These are phyloP conservation scores for Typhlichthys subterraneus DNA, from an alignment of 2,797 vertebrate species.

Conservation along the genomic window DNA sequence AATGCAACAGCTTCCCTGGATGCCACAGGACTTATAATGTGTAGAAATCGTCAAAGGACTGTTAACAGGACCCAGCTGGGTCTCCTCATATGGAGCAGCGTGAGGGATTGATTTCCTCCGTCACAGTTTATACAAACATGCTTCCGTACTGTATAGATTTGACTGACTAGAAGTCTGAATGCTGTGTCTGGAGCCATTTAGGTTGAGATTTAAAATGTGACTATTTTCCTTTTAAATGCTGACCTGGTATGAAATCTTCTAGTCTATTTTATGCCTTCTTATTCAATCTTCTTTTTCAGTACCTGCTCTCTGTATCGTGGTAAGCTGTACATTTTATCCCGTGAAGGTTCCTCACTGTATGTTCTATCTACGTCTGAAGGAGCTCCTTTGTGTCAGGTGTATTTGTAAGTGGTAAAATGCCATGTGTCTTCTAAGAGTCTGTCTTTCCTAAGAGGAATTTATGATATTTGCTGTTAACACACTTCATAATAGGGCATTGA, in stretches of 20 bases:
- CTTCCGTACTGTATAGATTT: conserved; percentile 66
- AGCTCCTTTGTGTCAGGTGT: conserved; percentile 50
- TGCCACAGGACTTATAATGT: conserved; percentile 64
- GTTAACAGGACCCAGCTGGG: conserved; percentile 76
- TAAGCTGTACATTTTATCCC: conserved; percentile 18
- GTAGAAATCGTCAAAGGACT: conserved; percentile 67
- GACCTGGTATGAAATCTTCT: conserved; percentile 11
- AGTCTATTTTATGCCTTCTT: conserved; percentile 25
- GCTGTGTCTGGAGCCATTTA: conserved; percentile 44
- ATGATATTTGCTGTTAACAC: conserved; percentile 88
- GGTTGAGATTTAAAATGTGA: conserved; percentile 22
- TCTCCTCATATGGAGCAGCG: conserved; percentile 58
- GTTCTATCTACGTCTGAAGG: conserved; percentile 29
- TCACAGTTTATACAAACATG: conserved; percentile 72
- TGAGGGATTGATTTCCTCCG: conserved; percentile 69
- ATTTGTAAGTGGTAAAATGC: conserved; percentile 32
- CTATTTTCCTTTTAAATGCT: conserved; percentile 19
- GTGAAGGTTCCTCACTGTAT: conserved; percentile 7
- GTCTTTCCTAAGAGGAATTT: conserved; percentile 80
- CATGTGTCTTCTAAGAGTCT: conserved; percentile 38
- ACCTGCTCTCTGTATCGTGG: conserved; percentile 2
- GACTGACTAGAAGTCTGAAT: conserved; percentile 42
- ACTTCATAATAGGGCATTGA: conserved; percentile 87
- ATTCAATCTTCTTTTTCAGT: conserved; percentile 24
- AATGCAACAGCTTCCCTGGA: conserved; percentile 55